Conservation (phyloP, 1,140 invertebrate genomes). For the Zaprionus kolodkinae region DNA sequence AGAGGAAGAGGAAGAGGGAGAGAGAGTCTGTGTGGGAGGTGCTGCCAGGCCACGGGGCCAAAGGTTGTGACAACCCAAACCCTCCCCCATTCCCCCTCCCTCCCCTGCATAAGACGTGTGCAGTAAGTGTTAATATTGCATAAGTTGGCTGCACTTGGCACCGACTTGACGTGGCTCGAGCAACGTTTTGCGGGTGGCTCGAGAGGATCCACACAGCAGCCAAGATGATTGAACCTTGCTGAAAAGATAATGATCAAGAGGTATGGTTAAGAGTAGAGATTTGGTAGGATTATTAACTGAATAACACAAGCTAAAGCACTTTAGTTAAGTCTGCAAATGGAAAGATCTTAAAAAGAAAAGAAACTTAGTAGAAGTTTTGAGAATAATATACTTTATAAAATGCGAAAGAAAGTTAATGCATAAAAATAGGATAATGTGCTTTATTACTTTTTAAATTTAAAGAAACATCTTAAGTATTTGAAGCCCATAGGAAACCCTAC, state of each 20-base stretch:
- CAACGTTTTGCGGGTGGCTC: conserved; percentile 25
- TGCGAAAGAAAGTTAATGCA: too few relatives aligned
- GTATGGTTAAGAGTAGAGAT: background rate
- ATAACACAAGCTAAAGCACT: too few relatives aligned
- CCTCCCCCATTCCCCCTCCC: too few relatives aligned
- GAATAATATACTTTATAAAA: too few relatives aligned
- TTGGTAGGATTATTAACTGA: background rate
- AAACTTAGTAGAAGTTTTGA: too few relatives aligned
- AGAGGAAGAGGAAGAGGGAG: background rate
- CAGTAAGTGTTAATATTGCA: conserved; percentile 61
- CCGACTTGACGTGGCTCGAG: conserved; percentile 1
- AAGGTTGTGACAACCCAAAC: conserved; percentile 46
- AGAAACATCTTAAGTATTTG: too few relatives aligned
- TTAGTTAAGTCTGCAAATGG: too few relatives aligned
- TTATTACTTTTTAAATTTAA: too few relatives aligned
- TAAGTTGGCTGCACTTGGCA: conserved; percentile 38
- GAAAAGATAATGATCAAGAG: conserved; percentile 6
- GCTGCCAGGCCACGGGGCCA: conserved; percentile 37
- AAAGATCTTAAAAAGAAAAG: too few relatives aligned
- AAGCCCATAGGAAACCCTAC: too few relatives aligned
- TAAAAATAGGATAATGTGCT: too few relatives aligned
- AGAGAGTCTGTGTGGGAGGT: background rate
- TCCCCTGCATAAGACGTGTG: conserved; percentile 18
- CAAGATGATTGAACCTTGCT: background rate
- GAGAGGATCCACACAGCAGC: background rate